Evolutionary conservation across 2,113 vertebrate genomes (phyloP).

Genomic region (Todiramphus chloris): DNA sequence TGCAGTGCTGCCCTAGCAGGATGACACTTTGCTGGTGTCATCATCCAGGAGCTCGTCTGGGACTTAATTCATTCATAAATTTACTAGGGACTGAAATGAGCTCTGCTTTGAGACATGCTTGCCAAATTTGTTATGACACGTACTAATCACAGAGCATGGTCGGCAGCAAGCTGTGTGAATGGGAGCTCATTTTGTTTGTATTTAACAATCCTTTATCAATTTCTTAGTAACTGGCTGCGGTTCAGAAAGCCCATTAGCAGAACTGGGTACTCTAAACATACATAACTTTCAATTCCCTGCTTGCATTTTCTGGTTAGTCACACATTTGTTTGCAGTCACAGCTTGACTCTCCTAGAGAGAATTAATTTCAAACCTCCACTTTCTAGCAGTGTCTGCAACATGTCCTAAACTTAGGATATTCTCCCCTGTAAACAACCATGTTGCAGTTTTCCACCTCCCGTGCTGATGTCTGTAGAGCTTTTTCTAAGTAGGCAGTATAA

Average conservation of each 20-base stretch:
- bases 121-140: background rate
- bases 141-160: background rate
- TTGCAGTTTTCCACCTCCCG: background rate
- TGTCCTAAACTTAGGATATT: accelerated
- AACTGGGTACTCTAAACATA: background rate
- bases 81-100: background rate
- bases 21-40: background rate
- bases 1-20: background rate
- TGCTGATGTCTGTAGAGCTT: background rate
- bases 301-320: background rate
- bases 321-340: background rate
- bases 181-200: background rate
- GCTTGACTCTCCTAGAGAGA: background rate
- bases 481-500: background rate
- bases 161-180: background rate
- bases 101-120: background rate
- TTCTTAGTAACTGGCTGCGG: background rate
- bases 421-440: background rate
- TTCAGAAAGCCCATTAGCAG: conserved; percentile 22
- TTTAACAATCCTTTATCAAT: background rate
- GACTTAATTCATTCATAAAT: background rate
- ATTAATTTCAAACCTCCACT: background rate
- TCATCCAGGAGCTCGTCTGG: background rate
- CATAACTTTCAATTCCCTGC: background rate
- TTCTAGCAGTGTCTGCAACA: background rate